These are phyloP conservation scores for Diachasmimorpha longicaudata DNA, from an alignment of 1,140 invertebrate species.

Conservation along the genomic window DNA sequence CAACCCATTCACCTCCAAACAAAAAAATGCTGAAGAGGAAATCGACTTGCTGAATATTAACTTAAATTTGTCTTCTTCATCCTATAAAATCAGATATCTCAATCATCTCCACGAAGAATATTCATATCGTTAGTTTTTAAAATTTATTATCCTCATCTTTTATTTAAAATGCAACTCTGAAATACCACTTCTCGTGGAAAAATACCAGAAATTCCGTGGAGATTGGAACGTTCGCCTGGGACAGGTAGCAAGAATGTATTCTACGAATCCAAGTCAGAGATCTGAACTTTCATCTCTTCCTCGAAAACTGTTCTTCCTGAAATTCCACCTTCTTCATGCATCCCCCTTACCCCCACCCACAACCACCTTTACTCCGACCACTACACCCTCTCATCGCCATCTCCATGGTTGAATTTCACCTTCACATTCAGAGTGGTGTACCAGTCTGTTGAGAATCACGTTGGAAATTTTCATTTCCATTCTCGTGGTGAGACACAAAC, in stretches of 20 bases:
- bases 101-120: neutral
- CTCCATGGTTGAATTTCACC: neutral
- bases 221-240: constrained; percentile 45
- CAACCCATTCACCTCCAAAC: too few species aligned
- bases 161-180: constrained; percentile 1
- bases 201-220: constrained; percentile 52
- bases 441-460: neutral
- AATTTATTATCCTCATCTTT: neutral
- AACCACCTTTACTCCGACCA: too few species aligned
- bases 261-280: constrained; percentile 7
- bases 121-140: neutral
- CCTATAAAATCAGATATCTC: neutral
- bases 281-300: constrained; percentile 21
- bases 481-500: neutral
- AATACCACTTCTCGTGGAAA: constrained; percentile 19
- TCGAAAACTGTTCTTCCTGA: constrained; percentile 14
- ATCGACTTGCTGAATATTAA: too few species aligned
- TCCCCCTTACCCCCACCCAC: neutral
- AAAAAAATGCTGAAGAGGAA: too few species aligned
- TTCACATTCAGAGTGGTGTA: neutral
- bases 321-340: constrained; percentile 14
- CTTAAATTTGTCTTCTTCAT: too few species aligned
- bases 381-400: too few species aligned
- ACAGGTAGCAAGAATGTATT: constrained; percentile 28
- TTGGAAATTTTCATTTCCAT: constrained; percentile 2